Evolutionary conservation across 2,888 invertebrate species (phyloP), one percentile per base, ranked within the genome.

Genomic region (Pherbina coryleti): DNA sequence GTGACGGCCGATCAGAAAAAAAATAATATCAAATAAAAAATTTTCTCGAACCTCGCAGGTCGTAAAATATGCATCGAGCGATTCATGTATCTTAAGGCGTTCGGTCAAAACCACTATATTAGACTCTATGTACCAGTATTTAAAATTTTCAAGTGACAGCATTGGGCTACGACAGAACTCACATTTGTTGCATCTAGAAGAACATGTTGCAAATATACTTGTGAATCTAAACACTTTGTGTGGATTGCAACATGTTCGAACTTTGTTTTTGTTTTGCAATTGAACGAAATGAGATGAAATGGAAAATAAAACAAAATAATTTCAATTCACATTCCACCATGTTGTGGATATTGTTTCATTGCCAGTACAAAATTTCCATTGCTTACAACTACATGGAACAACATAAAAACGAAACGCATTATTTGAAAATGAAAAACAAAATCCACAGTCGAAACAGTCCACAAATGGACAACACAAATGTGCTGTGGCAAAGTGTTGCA

Each of bases 251-350:
- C 60, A 44, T 37, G 37, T 37, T 34, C 3, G 5, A 34, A 9
- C 22, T n/a, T 0, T 67, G 3, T n/a, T 8, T 14, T 22, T 49
- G 8, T 67, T 28, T 34, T 14, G 25, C 25, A 2, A 17, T 25
- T 22, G 17, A 69, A 49, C 5, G 72, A 14, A 72, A 72, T 25
- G 44, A 22, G 5, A 1, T 4, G 44, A 19, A 72, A 34, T 51
- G 17, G 17, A 28, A 22, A 60, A 37, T 44, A 72, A 57, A 72
- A 69, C 69, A 69, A 69, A 69, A 1, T 8, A 28, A 14, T 25
- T 44, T 22, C 51, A 69, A 73, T 62, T 49, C 73, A 73, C 28
- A 25, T 44, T 73, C 73, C 73, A 73, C 73, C 73, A 73, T 73
- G 73, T 73, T 73, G 73, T 62, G 28, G 73, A 62, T 8, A 14